A percentile compares a stretch with the other conserved stretches of the same genome.
These are phyloP conservation scores for Symphodus melops DNA, from an alignment of 2,113 vertebrate genomes.

Conservation along the genomic window DNA sequence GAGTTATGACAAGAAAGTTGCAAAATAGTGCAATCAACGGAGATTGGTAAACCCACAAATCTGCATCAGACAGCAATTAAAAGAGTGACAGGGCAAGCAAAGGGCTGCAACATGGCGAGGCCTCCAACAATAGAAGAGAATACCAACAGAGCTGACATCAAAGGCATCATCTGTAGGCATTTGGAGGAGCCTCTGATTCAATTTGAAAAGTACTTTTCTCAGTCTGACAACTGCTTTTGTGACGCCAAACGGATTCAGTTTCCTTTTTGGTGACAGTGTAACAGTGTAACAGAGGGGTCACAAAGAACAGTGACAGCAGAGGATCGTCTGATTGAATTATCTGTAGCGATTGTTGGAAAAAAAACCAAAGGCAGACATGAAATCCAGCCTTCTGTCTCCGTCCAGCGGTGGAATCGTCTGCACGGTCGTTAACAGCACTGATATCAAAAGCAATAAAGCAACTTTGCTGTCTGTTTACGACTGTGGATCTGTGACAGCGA, in stretches of 20 bases:
- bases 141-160: slow-evolving; percentile 35
- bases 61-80: not conserved
- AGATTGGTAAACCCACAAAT: not conserved
- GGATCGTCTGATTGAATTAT: slow-evolving; percentile 61
- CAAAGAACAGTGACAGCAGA: slow-evolving; percentile 53
- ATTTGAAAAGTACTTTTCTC: slow-evolving; percentile 43
- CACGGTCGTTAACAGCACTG: not conserved
- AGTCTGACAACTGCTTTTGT: slow-evolving; percentile 52
- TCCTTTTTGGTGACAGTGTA: slow-evolving; percentile 46
- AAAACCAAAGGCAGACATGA: slow-evolving; percentile 16
- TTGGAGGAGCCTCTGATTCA: slow-evolving; percentile 49
- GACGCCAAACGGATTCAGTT: slow-evolving; percentile 56
- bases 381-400: not conserved
- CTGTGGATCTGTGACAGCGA: slow-evolving; percentile 27
- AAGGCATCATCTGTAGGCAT: slow-evolving; percentile 34
- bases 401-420: slow-evolving; percentile 1
- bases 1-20: too few relatives aligned
- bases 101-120: not conserved
- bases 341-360: slow-evolving; percentile 21
- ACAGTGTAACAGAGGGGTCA: slow-evolving; percentile 54
- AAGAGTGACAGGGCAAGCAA: slow-evolving; percentile 1
- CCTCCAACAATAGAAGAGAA: not conserved
- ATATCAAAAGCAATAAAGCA: slow-evolving; percentile 47
- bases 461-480: slow-evolving; percentile 37
- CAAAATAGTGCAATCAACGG: not conserved